Percentiles rank a stretch among this genome's conserved stretches.
Evolutionary conservation across 2,888 invertebrate species (phyloP).

Genomic region (Caradrina kadenii): DNA sequence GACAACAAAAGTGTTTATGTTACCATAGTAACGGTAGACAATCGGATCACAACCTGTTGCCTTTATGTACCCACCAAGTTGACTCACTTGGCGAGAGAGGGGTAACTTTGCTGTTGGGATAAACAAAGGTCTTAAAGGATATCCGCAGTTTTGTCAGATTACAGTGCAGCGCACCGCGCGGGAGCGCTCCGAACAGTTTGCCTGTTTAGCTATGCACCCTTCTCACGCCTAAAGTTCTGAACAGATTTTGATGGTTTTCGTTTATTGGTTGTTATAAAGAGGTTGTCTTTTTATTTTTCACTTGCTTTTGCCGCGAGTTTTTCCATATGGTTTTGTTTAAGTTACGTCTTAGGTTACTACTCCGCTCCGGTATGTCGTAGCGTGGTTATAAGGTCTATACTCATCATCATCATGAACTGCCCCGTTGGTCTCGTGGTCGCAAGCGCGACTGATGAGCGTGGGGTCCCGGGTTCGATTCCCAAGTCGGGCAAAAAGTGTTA

Average conservation of each 20-base stretch:
- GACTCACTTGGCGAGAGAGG: constrained; percentile 13
- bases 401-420: too few relatives aligned
- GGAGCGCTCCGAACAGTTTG: background rate
- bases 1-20: constrained; percentile 25
- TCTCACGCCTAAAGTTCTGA: constrained; percentile 2
- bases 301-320: too few relatives aligned
- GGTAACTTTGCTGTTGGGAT: constrained; percentile 21
- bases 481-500: too few relatives aligned
- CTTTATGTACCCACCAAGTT: constrained; percentile 29
- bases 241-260: background rate
- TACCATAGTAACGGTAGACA: constrained; percentile 35
- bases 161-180: background rate
- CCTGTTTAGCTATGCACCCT: constrained; percentile 42
- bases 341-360: too few relatives aligned
- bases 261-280: background rate
- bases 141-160: constrained; percentile 28
- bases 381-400: too few relatives aligned
- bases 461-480: too few relatives aligned
- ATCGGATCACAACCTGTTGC: constrained; percentile 51
- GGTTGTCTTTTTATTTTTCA: background rate
- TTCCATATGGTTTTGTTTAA: too few relatives aligned
- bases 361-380: too few relatives aligned
- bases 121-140: constrained; percentile 38
- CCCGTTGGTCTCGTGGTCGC: too few relatives aligned
- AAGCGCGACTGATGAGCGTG: too few relatives aligned